These are phyloP conservation scores for Drosophila ercepeae DNA, from an alignment of 1,140 invertebrate species.

Conservation along the genomic window DNA sequence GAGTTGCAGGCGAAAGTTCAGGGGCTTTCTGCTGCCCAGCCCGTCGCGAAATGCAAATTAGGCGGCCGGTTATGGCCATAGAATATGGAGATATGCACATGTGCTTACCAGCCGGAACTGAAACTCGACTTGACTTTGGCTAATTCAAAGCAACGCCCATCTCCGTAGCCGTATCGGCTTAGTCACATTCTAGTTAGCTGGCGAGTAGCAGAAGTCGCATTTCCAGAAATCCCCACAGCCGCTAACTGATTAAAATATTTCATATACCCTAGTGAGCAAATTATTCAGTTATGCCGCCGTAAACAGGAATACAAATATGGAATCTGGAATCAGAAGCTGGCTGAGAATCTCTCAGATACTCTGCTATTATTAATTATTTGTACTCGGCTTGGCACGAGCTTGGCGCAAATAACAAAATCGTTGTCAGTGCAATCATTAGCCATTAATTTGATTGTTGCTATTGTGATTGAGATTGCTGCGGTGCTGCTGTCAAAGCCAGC, in stretches of 20 bases:
- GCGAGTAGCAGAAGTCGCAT: constrained; percentile 24
- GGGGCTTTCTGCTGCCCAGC: constrained; percentile 42
- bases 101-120: constrained; percentile 67
- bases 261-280: constrained; percentile 4
- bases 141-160: constrained; percentile 44
- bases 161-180: constrained; percentile 14
- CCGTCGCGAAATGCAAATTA: constrained; percentile 30
- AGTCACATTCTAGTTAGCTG: constrained; percentile 33
- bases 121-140: constrained; percentile 13
- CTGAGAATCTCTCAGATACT: constrained; percentile 10
- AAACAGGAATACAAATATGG: constrained; percentile 33
- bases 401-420: constrained; percentile 16
- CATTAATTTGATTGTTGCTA: constrained; percentile 37
- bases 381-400: constrained; percentile 28
- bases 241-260: constrained; percentile 30
- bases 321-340: constrained; percentile 25
- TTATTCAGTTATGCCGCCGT: constrained; percentile 44
- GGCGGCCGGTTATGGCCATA: constrained; percentile 2
- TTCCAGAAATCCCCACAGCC: constrained; percentile 36
- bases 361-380: constrained; percentile 37
- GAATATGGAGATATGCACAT: constrained; percentile 51
- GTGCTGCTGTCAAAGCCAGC: constrained; percentile 4
- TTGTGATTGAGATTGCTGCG: neutral
- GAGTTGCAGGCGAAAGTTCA: constrained; percentile 51
- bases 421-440: constrained; percentile 39